Base-by-base conservation (phyloP, 1,140 invertebrate species). In the Aphelinus certus region DNA sequence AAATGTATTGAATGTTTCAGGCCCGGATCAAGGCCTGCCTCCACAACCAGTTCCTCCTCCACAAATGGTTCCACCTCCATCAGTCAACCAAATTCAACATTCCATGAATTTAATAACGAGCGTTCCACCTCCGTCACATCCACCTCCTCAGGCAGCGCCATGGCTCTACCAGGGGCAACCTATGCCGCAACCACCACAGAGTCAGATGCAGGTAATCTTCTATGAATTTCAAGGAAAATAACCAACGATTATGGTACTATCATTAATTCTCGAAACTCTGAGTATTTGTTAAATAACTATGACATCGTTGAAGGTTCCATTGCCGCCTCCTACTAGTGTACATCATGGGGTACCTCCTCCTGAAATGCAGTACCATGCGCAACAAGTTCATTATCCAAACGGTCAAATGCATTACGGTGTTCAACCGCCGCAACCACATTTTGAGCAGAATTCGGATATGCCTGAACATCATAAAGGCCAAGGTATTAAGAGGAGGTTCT, bases 321-420 rank as follows among this genome's bases (percentile, higher is more conserved):
- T 85, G 60, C 81, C 84, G 58, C 75, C 84, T 26, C 62, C 80
- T 57, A 83, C 79, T 79, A 78, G 83, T 10, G 74, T 83, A 70
- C 56, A 85, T 49, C 85, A 86, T 63, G 83, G 79, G 65, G 77
- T 82, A 73, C 83, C 84, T 47, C 79, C 85, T 2, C 84, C 84
- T 0, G 84, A 85, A 77, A 79, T 86, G 75, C 86, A 86, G 45
- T 87, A 86, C 78, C 84, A 88, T 77, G 76, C 83, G 46, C 85
- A 84, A 55, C 86, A 87, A 69, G 81, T 87, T 62, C 87, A 87
- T 51, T 87, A 87, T 82, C 87, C 87, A 47, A 88, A 88, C 76
- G 86, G 85, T 45, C 87, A 87, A 78, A 77, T 88, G 51, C 86
- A 87, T 76, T 88, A 85, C 64, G 76, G 84, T 2, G 78, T 87